Percentiles rank a stretch among this genome's conserved stretches.
Conservation (phyloP, 2,113 vertebrate species). For the Oophaga pumilio region DNA sequence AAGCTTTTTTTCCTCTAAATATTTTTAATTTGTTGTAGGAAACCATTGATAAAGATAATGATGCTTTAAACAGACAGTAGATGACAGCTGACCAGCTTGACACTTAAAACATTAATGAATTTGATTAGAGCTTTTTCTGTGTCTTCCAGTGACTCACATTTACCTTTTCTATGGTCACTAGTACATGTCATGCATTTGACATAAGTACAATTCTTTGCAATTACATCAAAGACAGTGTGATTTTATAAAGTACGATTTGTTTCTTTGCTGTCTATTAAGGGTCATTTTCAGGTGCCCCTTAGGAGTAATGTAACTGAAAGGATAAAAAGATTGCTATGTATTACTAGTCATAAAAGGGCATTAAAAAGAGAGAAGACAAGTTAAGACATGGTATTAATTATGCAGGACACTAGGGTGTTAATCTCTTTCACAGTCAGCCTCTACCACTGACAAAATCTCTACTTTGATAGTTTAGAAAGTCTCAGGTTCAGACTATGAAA, state of each 20-base stretch:
- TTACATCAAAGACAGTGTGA: constrained; percentile 35
- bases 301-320: constrained; percentile 9
- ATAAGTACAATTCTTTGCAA: constrained; percentile 27
- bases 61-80: not conserved
- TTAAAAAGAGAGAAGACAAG: constrained; percentile 55
- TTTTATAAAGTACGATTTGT: constrained; percentile 32
- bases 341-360: constrained; percentile 58
- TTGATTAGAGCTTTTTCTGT: not conserved
- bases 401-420: constrained; percentile 57
- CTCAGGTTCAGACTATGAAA: not conserved
- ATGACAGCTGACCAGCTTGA: not conserved
- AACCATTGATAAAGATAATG: not conserved
- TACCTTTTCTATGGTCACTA: constrained; percentile 30
- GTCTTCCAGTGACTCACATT: not conserved
- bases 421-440: constrained; percentile 51
- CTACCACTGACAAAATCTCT: constrained; percentile 57
- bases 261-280: constrained; percentile 31
- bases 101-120: not conserved
- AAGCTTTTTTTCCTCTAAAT: not conserved
- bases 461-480: not conserved
- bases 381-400: constrained; percentile 49
- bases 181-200: constrained; percentile 36
- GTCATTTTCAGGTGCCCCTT: constrained; percentile 27
- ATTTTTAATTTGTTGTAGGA: not conserved
- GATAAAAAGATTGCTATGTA: constrained; percentile 30